Evolutionary conservation across 2,797 vertebrate species (phyloP), one percentile per base, ranked within the genome.

Genomic region (Hoplostethus mediterraneus): DNA sequence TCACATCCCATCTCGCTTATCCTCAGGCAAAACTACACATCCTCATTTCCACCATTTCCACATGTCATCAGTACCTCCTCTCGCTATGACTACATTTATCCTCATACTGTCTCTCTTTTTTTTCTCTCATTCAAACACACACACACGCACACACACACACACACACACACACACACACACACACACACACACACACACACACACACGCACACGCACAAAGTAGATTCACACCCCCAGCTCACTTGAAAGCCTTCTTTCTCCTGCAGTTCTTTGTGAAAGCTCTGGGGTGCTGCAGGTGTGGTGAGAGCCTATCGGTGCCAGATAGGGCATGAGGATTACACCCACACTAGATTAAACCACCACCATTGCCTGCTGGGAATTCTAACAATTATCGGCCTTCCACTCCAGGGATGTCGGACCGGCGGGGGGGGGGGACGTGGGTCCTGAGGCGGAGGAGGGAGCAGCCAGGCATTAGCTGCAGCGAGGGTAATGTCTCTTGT

Each of bases 321-420:
- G 89, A 94, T 88, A 92, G 92, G 79, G 67, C 83, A 85, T 17
- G 6, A 89, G 92, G 92, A 94, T 95, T 94, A 94, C 87, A 92
- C 82, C 88, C 75, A 83, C 79, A 88, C 78, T 89, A 91, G 93
- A 95, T 95, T 94, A 94, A 93, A 92, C 88, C 86, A 86, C 82
- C 83, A 69, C 80, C 61, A 74, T 38, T 61, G 80, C 88, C 93
- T 92, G 87, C 90, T 93, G 94, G 92, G 94, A 93, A 91, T 94
- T 89, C 83, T 86, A 86, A 93, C 92, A 94, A 94, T 95, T 93
- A 95, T 93, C 90, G 89, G 85, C 81, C 87, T 79, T 75, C 56
- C 80, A 82, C 90, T 92, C 87, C 60, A 56, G 88, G 88, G 90
- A 90, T 81, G 68, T 83, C 77, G 67, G 75, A 67, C 71, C 58